These are phyloP conservation scores for Ceyx margarethae DNA, from an alignment of 2,113 vertebrate species.

Conservation along the genomic window DNA sequence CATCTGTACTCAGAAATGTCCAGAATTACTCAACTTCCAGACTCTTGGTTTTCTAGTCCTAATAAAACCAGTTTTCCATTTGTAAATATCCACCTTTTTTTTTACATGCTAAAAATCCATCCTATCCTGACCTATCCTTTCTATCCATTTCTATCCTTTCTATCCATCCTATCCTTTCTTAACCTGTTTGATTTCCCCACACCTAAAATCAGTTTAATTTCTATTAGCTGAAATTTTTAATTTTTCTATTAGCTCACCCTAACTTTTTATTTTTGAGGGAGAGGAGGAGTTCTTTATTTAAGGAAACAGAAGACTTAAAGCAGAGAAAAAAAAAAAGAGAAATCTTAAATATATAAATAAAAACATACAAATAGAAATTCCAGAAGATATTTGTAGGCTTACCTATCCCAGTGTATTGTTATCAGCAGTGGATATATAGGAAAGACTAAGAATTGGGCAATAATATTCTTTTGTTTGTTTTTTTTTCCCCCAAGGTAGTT, in stretches of 20 bases:
- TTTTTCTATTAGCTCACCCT: background rate
- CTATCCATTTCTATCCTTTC: too few relatives aligned
- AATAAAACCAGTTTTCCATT: background rate
- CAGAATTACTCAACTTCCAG: background rate
- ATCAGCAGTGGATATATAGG: background rate
- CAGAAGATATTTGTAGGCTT: background rate
- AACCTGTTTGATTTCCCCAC: background rate
- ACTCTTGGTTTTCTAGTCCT: background rate
- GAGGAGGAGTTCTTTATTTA: background rate
- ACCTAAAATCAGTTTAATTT: background rate
- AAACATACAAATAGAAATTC: background rate
- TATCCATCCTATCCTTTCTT: background rate
- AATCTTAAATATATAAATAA: background rate
- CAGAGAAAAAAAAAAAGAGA: background rate
- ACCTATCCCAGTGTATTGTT: background rate
- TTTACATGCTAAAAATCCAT: background rate
- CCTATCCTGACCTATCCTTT: background rate
- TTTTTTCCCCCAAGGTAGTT: background rate
- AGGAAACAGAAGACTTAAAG: background rate
- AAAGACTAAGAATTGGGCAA: background rate
- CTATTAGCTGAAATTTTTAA: background rate
- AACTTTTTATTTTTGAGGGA: background rate
- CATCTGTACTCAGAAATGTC: background rate
- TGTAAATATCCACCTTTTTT: background rate
- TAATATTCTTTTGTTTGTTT: background rate